Base-by-base conservation (phyloP, 2,113 vertebrate species). In the Muntiacus reevesi region DNA sequence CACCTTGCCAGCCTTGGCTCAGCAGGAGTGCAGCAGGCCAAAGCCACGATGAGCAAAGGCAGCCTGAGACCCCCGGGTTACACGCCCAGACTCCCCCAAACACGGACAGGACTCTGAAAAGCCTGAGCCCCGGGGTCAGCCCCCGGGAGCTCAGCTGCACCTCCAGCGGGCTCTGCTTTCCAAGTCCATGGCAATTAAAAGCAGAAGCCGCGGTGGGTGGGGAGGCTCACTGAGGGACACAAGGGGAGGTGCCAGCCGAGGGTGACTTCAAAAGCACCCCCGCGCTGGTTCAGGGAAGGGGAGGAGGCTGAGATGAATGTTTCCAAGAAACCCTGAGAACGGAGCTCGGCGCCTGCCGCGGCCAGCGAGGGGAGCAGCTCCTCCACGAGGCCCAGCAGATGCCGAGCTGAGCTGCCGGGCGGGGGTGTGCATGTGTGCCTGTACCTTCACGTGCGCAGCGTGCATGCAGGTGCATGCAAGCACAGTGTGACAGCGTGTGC, bases 361-460 rank as follows among this genome's bases (percentile, higher is more conserved):
- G 57, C 55, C 8, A 0, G 6, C 1, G 0, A 54, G 21, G n/a
- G 15, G 62, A 64, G 36, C 28, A 4, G 2, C 17, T 87, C 64
- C 19, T 54, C 43, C 87, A 3, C 0, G 15, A 62, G 27, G 67
- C 23, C 47, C 43, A 1, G 7, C 14, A 40, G 52, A 7, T 4
- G 47, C 25, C 1, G 15, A 21, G 19, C 2, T 9, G 15, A 21
- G 19, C 2, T 12, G 27, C 59, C 11, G 19, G 4, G 40, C 6
- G 1, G 7, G 25, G 19, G 59, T 3, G 50, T 1, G 0, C 0
- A 6, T 5, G 12, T 55, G 45, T 2, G 62, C 1, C 2, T 2
- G 28, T 14, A 10, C 36, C 7, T 15, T 3, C 67, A 33, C n/a
- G 16, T 33, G 50, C 14, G 79, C 9, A 11, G 17, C 11, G 2